phyloP scores from a whole-genome alignment of 2,113 vertebrate genomes.

The Bucco capensis region DNA sequence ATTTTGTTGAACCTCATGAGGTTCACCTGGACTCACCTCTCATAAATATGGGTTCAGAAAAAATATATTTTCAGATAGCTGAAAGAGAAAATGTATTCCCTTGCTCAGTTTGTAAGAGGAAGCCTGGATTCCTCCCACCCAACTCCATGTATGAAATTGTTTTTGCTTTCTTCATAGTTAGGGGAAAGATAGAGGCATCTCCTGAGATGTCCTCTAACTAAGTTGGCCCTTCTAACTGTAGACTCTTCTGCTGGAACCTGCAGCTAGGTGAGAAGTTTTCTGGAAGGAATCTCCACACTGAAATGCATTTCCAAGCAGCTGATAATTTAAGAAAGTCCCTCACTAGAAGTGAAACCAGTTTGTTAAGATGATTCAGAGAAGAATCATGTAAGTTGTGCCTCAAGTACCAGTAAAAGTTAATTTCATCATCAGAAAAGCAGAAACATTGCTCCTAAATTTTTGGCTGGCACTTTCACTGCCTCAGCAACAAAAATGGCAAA shows the following conservation, averaged over 20 bases:
- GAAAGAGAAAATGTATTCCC: not conserved
- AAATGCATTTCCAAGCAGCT: not conserved
- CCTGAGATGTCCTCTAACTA: too few relatives aligned
- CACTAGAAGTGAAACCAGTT: slow-evolving; percentile 8
- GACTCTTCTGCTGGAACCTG: not conserved
- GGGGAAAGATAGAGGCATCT: not conserved
- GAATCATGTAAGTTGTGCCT: slow-evolving; percentile 46
- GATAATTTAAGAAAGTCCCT: slow-evolving; percentile 2
- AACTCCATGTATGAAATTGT: not conserved
- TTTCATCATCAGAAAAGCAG: not conserved
- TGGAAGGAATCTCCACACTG: not conserved
- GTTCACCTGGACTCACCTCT: too few relatives aligned
- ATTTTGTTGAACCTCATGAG: too few relatives aligned
- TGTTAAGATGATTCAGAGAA: not conserved
- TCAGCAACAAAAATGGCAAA: not conserved
- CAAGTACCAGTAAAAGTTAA: not conserved
- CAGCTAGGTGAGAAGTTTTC: not conserved
- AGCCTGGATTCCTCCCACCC: not conserved
- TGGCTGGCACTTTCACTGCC: not conserved
- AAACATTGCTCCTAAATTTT: not conserved
- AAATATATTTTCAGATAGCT: not conserved
- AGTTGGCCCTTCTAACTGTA: not conserved
- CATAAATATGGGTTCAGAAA: not conserved
- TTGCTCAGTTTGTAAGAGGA: slow-evolving; percentile 4
- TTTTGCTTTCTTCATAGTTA: not conserved